Percentiles rank a stretch among this genome's conserved stretches.
phyloP scores from a whole-genome alignment of 2,113 vertebrate species.

The Forbesichthys papilliferus region DNA sequence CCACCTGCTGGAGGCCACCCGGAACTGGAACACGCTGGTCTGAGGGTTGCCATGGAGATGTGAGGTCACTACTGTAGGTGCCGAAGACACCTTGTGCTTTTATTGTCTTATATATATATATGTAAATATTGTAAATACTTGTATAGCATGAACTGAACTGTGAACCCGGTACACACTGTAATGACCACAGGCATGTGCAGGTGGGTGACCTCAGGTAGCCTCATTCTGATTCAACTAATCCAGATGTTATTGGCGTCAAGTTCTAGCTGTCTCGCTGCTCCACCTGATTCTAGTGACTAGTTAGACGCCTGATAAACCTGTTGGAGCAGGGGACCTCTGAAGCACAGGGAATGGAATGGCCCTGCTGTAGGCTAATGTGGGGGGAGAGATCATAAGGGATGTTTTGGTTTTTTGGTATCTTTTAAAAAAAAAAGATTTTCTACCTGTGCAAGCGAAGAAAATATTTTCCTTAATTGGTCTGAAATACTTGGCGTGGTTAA shows the following conservation, averaged over 20 bases:
- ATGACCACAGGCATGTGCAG: slow-evolving; percentile 50
- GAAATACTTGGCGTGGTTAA: slow-evolving; percentile 17
- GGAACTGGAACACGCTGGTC: slow-evolving; percentile 91
- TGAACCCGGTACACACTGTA: slow-evolving; percentile 75
- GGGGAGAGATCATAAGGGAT: slow-evolving; percentile 28
- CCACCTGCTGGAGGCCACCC: slow-evolving; percentile 97
- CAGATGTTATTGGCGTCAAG: background rate
- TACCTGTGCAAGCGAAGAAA: slow-evolving; percentile 16
- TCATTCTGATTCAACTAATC: slow-evolving; percentile 45
- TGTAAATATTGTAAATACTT: slow-evolving; percentile 54
- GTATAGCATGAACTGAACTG: slow-evolving; percentile 67
- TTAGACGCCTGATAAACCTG: too few relatives aligned
- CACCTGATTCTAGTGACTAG: too few relatives aligned
- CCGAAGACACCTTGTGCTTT: slow-evolving; percentile 33
- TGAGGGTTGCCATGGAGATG: slow-evolving; percentile 57
- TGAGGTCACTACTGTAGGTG: slow-evolving; percentile 46
- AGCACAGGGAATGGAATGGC: too few relatives aligned
- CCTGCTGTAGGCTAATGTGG: background rate
- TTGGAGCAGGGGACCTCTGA: too few relatives aligned
- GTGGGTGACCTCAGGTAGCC: slow-evolving; percentile 72
- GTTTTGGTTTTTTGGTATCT: slow-evolving; percentile 24
- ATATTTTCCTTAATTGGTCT: slow-evolving; percentile 17
- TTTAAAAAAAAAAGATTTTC: background rate
- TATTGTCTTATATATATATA: slow-evolving; percentile 45
- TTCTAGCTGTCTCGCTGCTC: too few relatives aligned